Base-by-base conservation (phyloP, 2,888 invertebrate genomes). In the Apamea monoglypha region DNA sequence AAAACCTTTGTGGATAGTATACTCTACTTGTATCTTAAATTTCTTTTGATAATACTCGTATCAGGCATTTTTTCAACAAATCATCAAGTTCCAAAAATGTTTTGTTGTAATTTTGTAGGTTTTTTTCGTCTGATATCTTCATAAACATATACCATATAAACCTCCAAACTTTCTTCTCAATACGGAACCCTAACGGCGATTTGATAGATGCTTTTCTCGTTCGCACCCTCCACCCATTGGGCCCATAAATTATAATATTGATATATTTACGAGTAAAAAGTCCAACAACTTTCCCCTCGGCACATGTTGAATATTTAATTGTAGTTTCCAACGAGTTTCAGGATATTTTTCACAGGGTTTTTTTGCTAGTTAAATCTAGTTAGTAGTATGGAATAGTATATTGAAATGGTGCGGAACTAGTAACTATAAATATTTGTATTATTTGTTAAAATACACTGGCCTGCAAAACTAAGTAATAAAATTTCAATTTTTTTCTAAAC, bases 231-330 rank as follows among this genome's bases (percentile, higher is more conserved):
- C 36, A 64, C 69, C 69, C 66, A 72, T 75, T 73, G 36, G 64
- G 69, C 36, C 56, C 77, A 81, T 86, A 88, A 82, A 82, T 88
- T 82, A 86, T 80, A 80, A 76, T 82, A 84, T 78, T 87, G 77
- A 86, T 83, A 76, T 83, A 83, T 83, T 85, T 84, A 83, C 69
- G 81, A 75, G 64, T 75, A 76, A 83, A 86, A 85, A 70, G 14
- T 74, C 63, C 56, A 36, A 76, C 47, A 78, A 85, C 74, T 73
- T 74, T 85, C 16, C 25, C 59, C 44, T 61, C 56, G 69, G 71
- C 67, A 71, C 59, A 83, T 81, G 77, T 74, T 83, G 85, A 83
- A 85, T 86, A 76, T 83, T 86, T 83, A 83, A 78, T 86, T 81
- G 73, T 80, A 76, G 77, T 79, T 74, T 50, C 18, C 67, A 76